These are phyloP conservation scores for Drosophila bunnanda DNA, from an alignment of 2,888 invertebrate species.

Conservation along the genomic window DNA sequence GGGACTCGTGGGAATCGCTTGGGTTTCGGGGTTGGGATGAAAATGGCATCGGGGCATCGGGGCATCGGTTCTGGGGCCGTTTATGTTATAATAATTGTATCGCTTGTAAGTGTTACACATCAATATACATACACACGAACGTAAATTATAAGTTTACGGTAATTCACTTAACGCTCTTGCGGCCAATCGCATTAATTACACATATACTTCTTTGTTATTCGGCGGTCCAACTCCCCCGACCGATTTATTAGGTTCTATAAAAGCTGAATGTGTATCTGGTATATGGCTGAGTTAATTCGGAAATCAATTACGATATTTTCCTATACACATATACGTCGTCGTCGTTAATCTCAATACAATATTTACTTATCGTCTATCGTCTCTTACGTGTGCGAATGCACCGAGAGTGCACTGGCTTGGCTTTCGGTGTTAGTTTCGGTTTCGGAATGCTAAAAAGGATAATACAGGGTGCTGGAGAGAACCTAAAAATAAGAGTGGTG, in stretches of 20 bases:
- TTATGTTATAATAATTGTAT: conserved; percentile 15
- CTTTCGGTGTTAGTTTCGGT: conserved; percentile 37
- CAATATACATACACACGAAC: conserved; percentile 50
- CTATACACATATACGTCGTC: conserved; percentile 19
- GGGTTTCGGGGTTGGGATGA: background rate
- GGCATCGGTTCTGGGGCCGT: background rate
- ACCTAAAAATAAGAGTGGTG: conserved; percentile 54
- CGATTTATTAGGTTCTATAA: conserved; percentile 67
- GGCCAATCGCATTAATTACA: conserved; percentile 69
- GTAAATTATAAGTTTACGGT: conserved; percentile 45
- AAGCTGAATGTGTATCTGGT: conserved; percentile 65
- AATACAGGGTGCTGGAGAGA: conserved; percentile 62
- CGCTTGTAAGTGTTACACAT: conserved; percentile 40
- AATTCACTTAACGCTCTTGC: conserved; percentile 65
- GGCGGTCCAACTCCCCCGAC: conserved; percentile 4
- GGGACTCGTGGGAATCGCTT: conserved; percentile 14
- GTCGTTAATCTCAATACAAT: conserved; percentile 38
- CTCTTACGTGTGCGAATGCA: conserved; percentile 22
- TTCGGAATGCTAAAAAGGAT: conserved; percentile 63
- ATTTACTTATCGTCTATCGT: conserved; percentile 28
- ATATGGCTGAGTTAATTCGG: conserved; percentile 37
- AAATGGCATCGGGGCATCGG: background rate
- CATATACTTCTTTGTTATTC: conserved; percentile 50
- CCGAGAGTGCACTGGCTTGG: conserved; percentile 49
- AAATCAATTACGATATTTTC: conserved; percentile 38